These are phyloP conservation scores for Microctonus brassicae DNA, from an alignment of 2,888 invertebrate genomes.

Conservation along the genomic window DNA sequence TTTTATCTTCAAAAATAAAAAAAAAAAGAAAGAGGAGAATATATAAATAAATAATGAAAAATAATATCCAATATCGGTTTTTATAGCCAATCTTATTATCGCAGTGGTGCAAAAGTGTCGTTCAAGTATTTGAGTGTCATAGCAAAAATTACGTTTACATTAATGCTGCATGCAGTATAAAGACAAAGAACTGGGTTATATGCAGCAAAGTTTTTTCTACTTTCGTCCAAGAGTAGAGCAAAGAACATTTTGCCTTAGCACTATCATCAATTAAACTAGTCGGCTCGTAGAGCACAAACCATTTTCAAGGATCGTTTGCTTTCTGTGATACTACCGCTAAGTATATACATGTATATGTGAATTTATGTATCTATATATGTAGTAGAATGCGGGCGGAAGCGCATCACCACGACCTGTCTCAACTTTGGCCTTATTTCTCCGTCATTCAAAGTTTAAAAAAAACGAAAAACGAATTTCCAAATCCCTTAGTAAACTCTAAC, in stretches of 20 bases:
- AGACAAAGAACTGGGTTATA: constrained; percentile 33
- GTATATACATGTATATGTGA: background rate
- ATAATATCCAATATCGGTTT: background rate
- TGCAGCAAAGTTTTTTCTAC: constrained; percentile 7
- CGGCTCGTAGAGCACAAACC: constrained; percentile 42
- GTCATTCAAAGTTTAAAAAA: background rate
- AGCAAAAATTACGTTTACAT: constrained; percentile 31
- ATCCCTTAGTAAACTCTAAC: background rate
- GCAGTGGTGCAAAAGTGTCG: background rate
- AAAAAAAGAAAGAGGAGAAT: no score
- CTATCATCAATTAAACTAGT: constrained; percentile 9
- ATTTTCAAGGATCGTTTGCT: constrained; percentile 42
- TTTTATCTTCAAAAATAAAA: no score
- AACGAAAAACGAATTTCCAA: background rate
- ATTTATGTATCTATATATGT: background rate
- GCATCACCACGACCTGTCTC: constrained; percentile 13
- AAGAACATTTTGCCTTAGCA: constrained; percentile 20
- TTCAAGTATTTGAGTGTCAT: background rate
- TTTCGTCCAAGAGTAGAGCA: constrained; percentile 23
- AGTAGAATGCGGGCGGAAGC: background rate
- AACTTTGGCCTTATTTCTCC: constrained; percentile 28
- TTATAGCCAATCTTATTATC: constrained; percentile 21
- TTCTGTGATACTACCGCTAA: constrained; percentile 1
- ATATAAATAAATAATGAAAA: background rate
- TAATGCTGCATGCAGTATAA: background rate